A percentile compares a stretch with the other conserved stretches of the same genome.
These are phyloP conservation scores for Lophius americanus DNA, from an alignment of 2,797 vertebrate genomes.

Conservation along the genomic window DNA sequence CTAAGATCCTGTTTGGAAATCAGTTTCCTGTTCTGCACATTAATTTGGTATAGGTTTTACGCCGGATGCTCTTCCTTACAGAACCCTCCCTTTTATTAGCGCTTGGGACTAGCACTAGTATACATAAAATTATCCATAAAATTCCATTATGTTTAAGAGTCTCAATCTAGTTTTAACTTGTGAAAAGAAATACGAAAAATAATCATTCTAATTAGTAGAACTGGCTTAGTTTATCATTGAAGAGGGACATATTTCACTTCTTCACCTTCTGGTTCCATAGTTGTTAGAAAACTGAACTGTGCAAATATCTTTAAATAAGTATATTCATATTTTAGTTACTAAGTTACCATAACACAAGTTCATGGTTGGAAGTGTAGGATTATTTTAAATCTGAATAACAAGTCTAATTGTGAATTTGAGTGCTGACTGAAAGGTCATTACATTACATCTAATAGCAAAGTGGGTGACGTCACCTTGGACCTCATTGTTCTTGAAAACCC, in stretches of 20 bases:
- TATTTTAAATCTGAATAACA: neutral
- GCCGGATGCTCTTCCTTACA: too few species aligned
- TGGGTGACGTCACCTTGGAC: conserved; percentile 81
- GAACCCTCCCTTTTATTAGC: too few species aligned
- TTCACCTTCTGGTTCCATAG: neutral
- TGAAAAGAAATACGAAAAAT: neutral
- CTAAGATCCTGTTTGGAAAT: too few species aligned
- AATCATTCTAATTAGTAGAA: neutral
- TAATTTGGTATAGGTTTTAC: too few species aligned
- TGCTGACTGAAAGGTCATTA: neutral
- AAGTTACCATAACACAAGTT: neutral
- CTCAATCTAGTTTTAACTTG: neutral
- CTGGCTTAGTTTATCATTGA: neutral
- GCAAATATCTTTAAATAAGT: neutral
- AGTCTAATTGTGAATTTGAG: neutral
- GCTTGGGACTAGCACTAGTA: too few species aligned
- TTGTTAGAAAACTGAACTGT: neutral
- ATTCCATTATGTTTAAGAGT: neutral
- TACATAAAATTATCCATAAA: neutral
- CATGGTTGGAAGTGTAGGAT: neutral
- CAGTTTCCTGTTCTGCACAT: too few species aligned
- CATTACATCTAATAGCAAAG: neutral
- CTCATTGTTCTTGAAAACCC: conserved; percentile 97
- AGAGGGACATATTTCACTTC: neutral
- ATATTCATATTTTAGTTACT: neutral